A percentile compares a stretch with the other conserved stretches of the same genome.
Conservation (phyloP, 2,888 invertebrate species). For the Ennomos quercinarius region DNA sequence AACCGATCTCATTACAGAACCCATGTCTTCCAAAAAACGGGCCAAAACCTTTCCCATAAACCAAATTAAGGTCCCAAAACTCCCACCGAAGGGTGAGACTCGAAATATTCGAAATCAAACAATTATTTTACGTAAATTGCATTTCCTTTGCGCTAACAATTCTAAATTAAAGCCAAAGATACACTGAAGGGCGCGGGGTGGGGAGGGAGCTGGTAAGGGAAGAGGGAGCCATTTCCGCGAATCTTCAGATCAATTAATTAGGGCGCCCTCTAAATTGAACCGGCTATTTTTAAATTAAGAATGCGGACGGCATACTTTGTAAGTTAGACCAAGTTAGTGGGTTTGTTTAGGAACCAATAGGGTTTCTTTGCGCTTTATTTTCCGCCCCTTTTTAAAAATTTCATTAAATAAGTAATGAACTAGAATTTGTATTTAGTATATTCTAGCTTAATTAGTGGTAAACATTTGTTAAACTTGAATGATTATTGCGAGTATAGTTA, state of each 20-base stretch:
- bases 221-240: slow-evolving; percentile 68
- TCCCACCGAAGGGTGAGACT: slow-evolving; percentile 47
- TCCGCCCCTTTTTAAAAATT: no score
- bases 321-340: slow-evolving; percentile 16
- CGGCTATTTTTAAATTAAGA: slow-evolving; percentile 62
- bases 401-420: no score
- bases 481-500: no score
- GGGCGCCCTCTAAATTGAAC: slow-evolving; percentile 73
- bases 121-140: slow-evolving; percentile 84
- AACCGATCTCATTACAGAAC: slow-evolving; percentile 34
- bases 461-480: no score
- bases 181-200: slow-evolving; percentile 57
- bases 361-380: background rate
- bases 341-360: slow-evolving; percentile 6
- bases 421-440: no score
- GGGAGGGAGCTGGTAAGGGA: slow-evolving; percentile 23
- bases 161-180: slow-evolving; percentile 83
- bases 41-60: slow-evolving; percentile 57
- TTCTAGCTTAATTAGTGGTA: no score
- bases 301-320: slow-evolving; percentile 45
- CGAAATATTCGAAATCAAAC: slow-evolving; percentile 79
- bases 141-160: slow-evolving; percentile 82
- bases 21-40: slow-evolving; percentile 25
- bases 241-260: slow-evolving; percentile 84
- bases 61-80: slow-evolving; percentile 59